Percentiles rank a stretch among this genome's conserved stretches.
Evolutionary conservation across 2,113 vertebrate genomes (phyloP).

Genomic region (Cricetomys ansorgei): DNA sequence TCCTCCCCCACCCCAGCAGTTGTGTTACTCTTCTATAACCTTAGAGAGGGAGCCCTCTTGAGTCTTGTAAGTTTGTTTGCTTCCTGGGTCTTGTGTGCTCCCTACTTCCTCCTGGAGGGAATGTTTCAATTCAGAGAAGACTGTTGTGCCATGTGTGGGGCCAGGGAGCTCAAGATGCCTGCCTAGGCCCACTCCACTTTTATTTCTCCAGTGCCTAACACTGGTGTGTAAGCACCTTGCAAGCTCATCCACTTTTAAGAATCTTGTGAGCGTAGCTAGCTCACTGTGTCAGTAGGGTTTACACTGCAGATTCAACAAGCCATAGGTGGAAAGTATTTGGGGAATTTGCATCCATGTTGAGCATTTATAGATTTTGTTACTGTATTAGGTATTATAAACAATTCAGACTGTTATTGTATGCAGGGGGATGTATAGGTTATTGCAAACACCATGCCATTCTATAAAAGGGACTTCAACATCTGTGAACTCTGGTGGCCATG

Average conservation of each 20-base stretch:
- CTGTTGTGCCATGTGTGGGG: too few species aligned
- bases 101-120: background rate
- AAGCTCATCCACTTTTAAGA: background rate
- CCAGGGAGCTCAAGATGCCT: background rate
- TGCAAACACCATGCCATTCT: background rate
- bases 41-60: background rate
- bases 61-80: background rate
- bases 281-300: background rate
- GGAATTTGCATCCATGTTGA: background rate
- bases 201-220: background rate
- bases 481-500: background rate
- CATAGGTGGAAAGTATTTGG: background rate
- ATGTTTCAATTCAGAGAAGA: background rate
- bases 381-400: background rate
- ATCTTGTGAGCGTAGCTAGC: background rate
- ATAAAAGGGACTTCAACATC: background rate
- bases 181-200: background rate
- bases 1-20: background rate
- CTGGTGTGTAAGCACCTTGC: accelerated
- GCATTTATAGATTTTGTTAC: background rate
- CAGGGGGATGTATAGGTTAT: background rate
- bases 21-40: background rate
- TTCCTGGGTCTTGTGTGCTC: background rate
- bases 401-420: background rate
- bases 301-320: background rate